These are phyloP conservation scores for Caloenas nicobarica DNA, from an alignment of 2,113 vertebrate genomes.

Conservation along the genomic window DNA sequence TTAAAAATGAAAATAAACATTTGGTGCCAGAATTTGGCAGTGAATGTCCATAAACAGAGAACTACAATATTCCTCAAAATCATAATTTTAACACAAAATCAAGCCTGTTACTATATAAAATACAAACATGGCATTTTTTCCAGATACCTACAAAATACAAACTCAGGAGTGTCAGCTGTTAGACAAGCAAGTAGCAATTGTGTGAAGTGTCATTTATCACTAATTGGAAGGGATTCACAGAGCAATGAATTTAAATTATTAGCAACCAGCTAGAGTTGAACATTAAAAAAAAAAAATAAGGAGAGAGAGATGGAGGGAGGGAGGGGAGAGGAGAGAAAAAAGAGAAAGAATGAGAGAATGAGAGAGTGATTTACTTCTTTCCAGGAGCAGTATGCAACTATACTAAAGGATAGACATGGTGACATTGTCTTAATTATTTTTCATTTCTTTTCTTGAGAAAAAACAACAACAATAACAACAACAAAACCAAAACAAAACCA, in stretches of 20 bases:
- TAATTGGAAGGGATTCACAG: background rate
- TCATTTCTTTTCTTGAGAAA: background rate
- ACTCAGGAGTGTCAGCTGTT: background rate
- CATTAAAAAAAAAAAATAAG: background rate
- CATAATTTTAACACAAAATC: background rate
- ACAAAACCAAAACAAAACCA: too few species aligned
- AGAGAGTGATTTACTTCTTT: background rate
- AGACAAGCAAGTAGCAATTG: background rate
- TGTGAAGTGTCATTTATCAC: conserved; percentile 15
- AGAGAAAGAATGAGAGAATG: background rate
- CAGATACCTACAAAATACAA: background rate
- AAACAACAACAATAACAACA: too few species aligned
- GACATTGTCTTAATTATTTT: background rate
- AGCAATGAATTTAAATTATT: conserved; percentile 29
- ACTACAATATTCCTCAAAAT: background rate
- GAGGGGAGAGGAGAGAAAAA: background rate
- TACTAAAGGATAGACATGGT: background rate
- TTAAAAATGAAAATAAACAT: conserved; percentile 19
- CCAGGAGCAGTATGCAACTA: background rate
- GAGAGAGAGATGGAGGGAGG: too few species aligned
- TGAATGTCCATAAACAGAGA: conserved; percentile 16
- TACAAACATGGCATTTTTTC: background rate
- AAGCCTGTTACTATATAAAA: background rate
- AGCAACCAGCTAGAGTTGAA: background rate
- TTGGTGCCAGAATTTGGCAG: background rate